phyloP scores from a whole-genome alignment of 2,797 vertebrate genomes.

The Melanotaenia maccullochi region DNA sequence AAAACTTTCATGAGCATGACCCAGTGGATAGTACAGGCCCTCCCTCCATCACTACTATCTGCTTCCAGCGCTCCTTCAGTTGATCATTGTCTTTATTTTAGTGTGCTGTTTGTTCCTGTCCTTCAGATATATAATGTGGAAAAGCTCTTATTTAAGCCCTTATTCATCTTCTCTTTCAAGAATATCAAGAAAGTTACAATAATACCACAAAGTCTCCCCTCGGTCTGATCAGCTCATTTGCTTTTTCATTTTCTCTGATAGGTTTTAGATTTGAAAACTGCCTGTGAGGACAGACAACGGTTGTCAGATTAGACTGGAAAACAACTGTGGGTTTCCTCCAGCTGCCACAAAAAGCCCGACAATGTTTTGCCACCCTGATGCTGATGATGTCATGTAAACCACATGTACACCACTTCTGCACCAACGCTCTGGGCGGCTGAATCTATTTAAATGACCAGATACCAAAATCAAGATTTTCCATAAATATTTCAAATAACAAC shows the following conservation, averaged over 20 bases:
- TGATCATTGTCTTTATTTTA: conserved; percentile 17
- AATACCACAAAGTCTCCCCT: conserved; percentile 44
- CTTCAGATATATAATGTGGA: not conserved
- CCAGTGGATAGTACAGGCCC: conserved; percentile 64
- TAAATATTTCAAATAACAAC: too few relatives aligned
- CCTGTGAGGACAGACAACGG: conserved; percentile 44
- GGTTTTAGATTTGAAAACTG: conserved; percentile 35
- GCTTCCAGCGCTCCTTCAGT: conserved; percentile 17
- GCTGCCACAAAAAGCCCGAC: conserved; percentile 22
- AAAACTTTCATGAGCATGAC: conserved; percentile 80
- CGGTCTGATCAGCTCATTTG: conserved; percentile 48
- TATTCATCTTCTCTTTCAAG: conserved; percentile 20
- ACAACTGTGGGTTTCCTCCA: conserved; percentile 46
- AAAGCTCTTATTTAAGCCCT: conserved; percentile 23
- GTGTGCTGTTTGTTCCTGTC: conserved; percentile 20
- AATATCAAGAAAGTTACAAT: conserved; percentile 42
- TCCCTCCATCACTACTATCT: conserved; percentile 5
- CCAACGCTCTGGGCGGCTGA: not conserved
- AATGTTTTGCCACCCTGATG: conserved; percentile 31
- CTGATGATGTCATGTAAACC: conserved; percentile 33
- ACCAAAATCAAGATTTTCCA: conserved; percentile 13
- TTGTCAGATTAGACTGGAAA: conserved; percentile 44
- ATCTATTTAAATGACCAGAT: not conserved
- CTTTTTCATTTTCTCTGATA: conserved; percentile 38
- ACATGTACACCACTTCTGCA: conserved; percentile 6